Percentiles rank a stretch among this genome's conserved stretches.
Conservation (phyloP, 2,888 invertebrate species). For the Hoplodrina ambigua region DNA sequence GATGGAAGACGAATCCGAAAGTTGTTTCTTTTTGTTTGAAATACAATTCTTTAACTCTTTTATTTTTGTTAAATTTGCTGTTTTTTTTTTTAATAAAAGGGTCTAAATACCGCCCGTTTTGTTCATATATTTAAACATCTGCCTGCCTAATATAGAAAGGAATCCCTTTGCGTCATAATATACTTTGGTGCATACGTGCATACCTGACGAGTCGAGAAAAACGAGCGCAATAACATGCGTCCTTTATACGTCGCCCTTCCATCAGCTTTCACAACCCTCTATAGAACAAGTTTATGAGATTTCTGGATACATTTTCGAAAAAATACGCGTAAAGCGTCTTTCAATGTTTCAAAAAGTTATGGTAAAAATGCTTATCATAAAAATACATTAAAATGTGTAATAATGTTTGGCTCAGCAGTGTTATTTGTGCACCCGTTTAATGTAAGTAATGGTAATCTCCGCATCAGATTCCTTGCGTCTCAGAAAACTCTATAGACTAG, state of each 20-base stretch:
- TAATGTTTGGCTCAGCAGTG: too few species aligned
- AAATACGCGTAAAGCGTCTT: background rate
- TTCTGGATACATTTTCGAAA: slow-evolving; percentile 12
- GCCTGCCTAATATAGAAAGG: slow-evolving; percentile 24
- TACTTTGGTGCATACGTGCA: slow-evolving; percentile 46
- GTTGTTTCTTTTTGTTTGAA: background rate
- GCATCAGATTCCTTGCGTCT: background rate
- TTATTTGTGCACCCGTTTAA: too few species aligned
- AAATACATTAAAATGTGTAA: too few species aligned
- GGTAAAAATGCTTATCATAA: too few species aligned
- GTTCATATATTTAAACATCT: slow-evolving; percentile 1
- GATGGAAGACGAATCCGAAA: background rate
- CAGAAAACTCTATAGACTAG: too few species aligned
- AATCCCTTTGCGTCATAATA: slow-evolving; percentile 37
- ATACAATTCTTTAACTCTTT: background rate
- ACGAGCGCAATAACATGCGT: slow-evolving; percentile 42
- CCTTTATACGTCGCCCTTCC: slow-evolving; percentile 18
- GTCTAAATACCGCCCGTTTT: background rate
- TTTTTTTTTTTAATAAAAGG: slow-evolving; percentile 1
- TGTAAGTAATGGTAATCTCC: background rate
- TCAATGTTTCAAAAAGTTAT: background rate
- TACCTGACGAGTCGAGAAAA: slow-evolving; percentile 46
- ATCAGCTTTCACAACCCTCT: slow-evolving; percentile 26
- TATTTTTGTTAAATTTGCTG: background rate
- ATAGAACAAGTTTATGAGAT: slow-evolving; percentile 39